A percentile compares a stretch with the other conserved stretches of the same genome.
Evolutionary conservation across 1,140 invertebrate species (phyloP).

Genomic region (Trachymyrmex septentrionalis): DNA sequence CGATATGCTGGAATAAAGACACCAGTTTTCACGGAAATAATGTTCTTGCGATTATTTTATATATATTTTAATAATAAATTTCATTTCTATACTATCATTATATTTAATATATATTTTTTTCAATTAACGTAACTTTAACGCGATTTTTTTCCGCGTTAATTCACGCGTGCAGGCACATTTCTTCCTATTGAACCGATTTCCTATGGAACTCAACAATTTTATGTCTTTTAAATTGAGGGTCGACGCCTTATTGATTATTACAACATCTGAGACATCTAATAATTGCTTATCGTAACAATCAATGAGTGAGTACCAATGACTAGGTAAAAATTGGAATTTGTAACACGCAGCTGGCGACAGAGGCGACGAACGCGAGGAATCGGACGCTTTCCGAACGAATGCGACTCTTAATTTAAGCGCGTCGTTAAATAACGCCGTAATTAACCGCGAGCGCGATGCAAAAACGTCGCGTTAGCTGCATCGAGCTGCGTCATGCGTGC

Average conservation of each 20-base stretch:
- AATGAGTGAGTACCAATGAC: background rate
- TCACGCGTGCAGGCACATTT: too few relatives aligned
- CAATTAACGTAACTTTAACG: background rate
- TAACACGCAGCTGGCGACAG: background rate
- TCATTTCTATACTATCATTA: background rate
- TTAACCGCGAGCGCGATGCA: slow-evolving; percentile 36
- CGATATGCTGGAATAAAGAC: background rate
- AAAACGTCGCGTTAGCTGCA: slow-evolving; percentile 18
- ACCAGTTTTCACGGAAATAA: background rate
- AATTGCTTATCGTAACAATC: background rate
- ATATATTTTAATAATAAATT: background rate
- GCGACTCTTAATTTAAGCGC: slow-evolving; percentile 38
- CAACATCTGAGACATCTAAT: background rate
- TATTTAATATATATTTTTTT: background rate
- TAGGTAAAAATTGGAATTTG: slow-evolving; percentile 12
- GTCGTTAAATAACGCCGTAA: slow-evolving; percentile 41
- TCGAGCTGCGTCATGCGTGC: background rate
- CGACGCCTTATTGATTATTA: background rate
- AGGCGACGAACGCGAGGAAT: background rate
- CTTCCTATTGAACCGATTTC: too few relatives aligned
- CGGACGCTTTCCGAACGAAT: background rate
- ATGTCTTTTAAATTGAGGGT: too few relatives aligned
- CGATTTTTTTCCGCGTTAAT: too few relatives aligned
- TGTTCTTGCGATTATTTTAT: background rate
- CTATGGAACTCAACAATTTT: too few relatives aligned